phyloP scores from a whole-genome alignment of 2,888 invertebrate genomes.

The Dascillus cervinus region DNA sequence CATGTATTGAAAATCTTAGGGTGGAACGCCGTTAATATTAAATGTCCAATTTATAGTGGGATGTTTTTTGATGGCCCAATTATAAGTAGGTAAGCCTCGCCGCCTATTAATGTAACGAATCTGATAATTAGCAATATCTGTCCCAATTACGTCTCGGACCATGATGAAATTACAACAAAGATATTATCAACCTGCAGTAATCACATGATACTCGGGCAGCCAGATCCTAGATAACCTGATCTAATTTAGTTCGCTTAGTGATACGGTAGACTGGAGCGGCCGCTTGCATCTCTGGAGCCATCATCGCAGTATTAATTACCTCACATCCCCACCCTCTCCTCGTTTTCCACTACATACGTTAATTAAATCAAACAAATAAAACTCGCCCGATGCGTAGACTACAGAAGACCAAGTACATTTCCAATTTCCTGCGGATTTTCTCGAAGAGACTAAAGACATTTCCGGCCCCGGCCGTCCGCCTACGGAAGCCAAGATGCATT shows the following conservation, averaged over 20 bases:
- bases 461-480: no score
- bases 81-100: no score
- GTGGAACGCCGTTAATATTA: no score
- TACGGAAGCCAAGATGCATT: constrained; percentile 26
- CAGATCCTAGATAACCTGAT: constrained; percentile 32
- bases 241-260: constrained; percentile 29
- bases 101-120: no score
- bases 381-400: no score
- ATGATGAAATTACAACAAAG: constrained; percentile 31
- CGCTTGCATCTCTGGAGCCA: constrained; percentile 11
- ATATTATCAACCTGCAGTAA: constrained; percentile 32
- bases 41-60: no score
- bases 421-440: no score
- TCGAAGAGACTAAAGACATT: no score
- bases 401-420: no score
- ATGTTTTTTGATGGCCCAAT: no score
- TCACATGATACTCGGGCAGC: constrained; percentile 30
- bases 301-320: constrained; percentile 16
- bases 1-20: no score
- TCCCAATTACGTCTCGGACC: constrained; percentile 30
- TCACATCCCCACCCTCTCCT: constrained; percentile 15
- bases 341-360: constrained; percentile 1
- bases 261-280: constrained; percentile 15
- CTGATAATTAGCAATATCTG: constrained; percentile 29
- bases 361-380: no score